A percentile compares a stretch with the other conserved stretches of the same genome.
These are phyloP conservation scores for Liasis olivaceus DNA, from an alignment of 2,797 vertebrate genomes.

Conservation along the genomic window DNA sequence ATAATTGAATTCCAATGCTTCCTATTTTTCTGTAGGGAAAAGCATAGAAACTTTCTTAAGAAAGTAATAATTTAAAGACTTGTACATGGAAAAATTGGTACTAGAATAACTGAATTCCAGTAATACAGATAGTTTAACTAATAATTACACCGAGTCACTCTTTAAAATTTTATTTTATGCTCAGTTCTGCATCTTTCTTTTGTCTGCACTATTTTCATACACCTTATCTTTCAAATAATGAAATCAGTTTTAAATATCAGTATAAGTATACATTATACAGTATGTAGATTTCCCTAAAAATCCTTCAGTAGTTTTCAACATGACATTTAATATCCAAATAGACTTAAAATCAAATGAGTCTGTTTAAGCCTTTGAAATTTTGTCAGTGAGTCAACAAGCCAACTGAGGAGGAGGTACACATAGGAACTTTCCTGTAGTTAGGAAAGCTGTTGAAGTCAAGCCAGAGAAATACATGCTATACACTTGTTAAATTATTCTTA, in stretches of 20 bases:
- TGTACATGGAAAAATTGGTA: conserved; percentile 27
- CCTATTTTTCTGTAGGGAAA: conserved; percentile 26
- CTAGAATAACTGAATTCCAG: conserved; percentile 18
- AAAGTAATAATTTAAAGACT: conserved; percentile 14
- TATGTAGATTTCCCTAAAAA: not conserved
- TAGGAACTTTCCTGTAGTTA: conserved; percentile 3
- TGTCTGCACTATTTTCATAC: not conserved
- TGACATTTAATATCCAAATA: conserved; percentile 1
- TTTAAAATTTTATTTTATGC: not conserved
- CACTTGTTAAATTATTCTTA: not conserved
- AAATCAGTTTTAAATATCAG: not conserved
- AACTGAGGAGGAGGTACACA: not conserved
- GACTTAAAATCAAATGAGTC: conserved; percentile 19
- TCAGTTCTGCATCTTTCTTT: not conserved
- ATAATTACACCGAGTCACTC: not conserved
- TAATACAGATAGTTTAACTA: not conserved
- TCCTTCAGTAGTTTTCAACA: conserved; percentile 1
- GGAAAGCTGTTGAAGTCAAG: not conserved
- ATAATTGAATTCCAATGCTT: conserved; percentile 9
- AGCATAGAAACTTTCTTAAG: not conserved
- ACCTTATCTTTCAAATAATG: not conserved
- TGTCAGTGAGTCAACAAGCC: not conserved
- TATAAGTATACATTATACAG: not conserved
- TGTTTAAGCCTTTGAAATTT: conserved; percentile 3
- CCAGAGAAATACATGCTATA: not conserved